Conservation (phyloP, 1,140 invertebrate species). For the Chironomus striatipennis region DNA sequence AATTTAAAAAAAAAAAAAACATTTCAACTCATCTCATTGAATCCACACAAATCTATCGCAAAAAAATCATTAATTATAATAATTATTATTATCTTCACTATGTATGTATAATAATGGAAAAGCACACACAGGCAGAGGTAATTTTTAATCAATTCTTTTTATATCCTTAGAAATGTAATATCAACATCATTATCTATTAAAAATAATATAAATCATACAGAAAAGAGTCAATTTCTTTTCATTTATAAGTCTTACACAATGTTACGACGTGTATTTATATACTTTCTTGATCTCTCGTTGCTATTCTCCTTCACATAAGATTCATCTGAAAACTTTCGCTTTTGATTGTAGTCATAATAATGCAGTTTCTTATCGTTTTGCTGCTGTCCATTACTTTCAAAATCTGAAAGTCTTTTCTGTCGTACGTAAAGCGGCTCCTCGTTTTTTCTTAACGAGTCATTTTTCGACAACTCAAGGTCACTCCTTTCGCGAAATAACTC, state of each 20-base stretch:
- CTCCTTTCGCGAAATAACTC: background rate
- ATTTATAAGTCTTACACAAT: constrained; percentile 7
- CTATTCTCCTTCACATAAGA: background rate
- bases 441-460: background rate
- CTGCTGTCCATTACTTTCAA: background rate
- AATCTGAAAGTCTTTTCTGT: background rate
- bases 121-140: background rate
- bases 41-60: background rate
- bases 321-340: constrained; percentile 21
- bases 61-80: background rate
- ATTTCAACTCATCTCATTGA: background rate
- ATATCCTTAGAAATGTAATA: constrained; percentile 15
- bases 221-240: background rate
- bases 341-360: constrained; percentile 20
- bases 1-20: too few relatives aligned
- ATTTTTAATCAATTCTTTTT: background rate
- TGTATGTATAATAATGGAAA: background rate
- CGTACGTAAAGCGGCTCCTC: background rate
- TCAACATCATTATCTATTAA: constrained; percentile 11
- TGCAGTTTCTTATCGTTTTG: background rate
- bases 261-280: background rate
- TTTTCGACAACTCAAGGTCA: background rate
- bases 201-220: background rate
- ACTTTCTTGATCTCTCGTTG: background rate
- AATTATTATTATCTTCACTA: background rate